Conservation (phyloP, 2,888 invertebrate species). For the Pterobdella sp. region DNA sequence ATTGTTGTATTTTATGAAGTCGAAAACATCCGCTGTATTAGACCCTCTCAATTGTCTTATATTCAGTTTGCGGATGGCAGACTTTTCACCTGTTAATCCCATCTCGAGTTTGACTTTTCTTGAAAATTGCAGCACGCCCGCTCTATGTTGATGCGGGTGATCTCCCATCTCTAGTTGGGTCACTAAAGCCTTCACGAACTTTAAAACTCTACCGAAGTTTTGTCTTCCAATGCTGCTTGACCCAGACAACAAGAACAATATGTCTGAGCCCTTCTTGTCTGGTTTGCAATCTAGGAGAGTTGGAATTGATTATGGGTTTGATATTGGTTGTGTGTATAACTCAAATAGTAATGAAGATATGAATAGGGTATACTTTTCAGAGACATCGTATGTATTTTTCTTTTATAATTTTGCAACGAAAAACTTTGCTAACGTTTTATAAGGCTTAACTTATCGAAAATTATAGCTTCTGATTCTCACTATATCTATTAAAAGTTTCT, state of each 20-base stretch:
- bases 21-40: neutral
- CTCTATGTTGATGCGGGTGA: neutral
- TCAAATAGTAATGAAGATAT: too few species aligned
- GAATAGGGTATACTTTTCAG: too few species aligned
- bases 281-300: conserved; percentile 15
- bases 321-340: neutral
- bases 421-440: too few species aligned
- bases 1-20: neutral
- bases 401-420: too few species aligned
- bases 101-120: neutral
- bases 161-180: neutral
- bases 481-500: too few species aligned
- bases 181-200: neutral
- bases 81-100: neutral
- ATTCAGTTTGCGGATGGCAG: neutral
- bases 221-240: neutral
- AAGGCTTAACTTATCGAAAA: too few species aligned
- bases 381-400: too few species aligned
- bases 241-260: conserved; percentile 7
- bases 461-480: too few species aligned
- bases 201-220: neutral
- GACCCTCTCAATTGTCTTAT: neutral
- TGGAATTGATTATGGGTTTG: too few species aligned
- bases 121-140: neutral
- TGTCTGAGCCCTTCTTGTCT: neutral